phyloP scores from a whole-genome alignment of 2,113 vertebrate species.

The Microtus montanus region DNA sequence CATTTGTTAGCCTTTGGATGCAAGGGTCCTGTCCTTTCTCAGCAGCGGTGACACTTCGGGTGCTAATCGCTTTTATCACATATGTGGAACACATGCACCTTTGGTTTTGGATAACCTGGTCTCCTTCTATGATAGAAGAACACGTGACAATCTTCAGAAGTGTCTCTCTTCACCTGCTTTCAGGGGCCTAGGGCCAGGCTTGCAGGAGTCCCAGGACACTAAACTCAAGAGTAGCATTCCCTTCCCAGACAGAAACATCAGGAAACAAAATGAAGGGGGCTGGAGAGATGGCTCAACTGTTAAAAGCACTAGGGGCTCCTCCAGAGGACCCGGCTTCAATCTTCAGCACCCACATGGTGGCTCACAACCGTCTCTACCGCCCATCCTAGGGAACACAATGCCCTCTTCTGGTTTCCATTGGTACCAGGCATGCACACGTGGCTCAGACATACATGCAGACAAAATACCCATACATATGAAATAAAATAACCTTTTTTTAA shows the following conservation, averaged over 20 bases:
- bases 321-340: neutral
- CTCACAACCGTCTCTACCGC: neutral
- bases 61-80: too few species aligned
- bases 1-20: neutral
- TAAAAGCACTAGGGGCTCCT: neutral
- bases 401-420: neutral
- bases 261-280: neutral
- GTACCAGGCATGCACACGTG: neutral
- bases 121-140: neutral
- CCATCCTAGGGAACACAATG: neutral
- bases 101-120: neutral
- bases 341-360: neutral
- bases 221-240: neutral
- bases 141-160: neutral
- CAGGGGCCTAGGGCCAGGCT: neutral
- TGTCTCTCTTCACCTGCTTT: too few species aligned
- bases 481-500: neutral
- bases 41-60: accelerated
- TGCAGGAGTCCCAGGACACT: neutral
- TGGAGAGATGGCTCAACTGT: neutral
- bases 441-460: neutral
- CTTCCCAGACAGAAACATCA: neutral
- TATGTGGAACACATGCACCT: too few species aligned
- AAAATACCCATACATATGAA: neutral
- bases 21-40: neutral